Conservation (phyloP, 2,113 vertebrate genomes). For the Cariama cristata region DNA sequence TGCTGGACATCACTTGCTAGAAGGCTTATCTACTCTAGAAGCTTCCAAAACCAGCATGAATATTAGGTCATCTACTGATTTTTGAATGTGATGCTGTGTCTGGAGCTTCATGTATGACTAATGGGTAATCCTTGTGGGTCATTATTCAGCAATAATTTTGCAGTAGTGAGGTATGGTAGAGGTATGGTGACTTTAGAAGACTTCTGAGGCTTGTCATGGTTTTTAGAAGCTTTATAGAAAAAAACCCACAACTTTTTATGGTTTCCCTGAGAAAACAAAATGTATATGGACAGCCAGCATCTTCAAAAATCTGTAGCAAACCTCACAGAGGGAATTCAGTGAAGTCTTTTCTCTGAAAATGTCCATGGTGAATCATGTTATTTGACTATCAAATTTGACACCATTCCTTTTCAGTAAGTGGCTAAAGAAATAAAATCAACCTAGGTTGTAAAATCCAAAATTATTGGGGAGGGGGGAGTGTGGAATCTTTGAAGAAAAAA, state of each 20-base stretch:
- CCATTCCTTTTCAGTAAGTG: background rate
- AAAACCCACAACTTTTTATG: fast-evolving
- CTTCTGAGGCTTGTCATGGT: background rate
- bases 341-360: background rate
- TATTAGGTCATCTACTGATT: background rate
- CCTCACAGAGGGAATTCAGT: background rate
- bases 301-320: background rate
- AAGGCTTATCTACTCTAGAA: background rate
- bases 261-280: background rate
- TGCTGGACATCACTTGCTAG: background rate
- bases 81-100: background rate
- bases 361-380: background rate
- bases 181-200: background rate
- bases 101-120: fast-evolving
- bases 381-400: background rate
- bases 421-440: background rate
- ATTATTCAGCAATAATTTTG: background rate
- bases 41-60: background rate
- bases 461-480: background rate
- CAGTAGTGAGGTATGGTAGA: background rate
- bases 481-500: too few relatives aligned
- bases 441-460: background rate
- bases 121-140: fast-evolving
- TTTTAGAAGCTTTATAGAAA: background rate
- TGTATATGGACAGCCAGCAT: fast-evolving